phyloP scores from a whole-genome alignment of 2,797 vertebrate species.

The Agapornis canus region DNA sequence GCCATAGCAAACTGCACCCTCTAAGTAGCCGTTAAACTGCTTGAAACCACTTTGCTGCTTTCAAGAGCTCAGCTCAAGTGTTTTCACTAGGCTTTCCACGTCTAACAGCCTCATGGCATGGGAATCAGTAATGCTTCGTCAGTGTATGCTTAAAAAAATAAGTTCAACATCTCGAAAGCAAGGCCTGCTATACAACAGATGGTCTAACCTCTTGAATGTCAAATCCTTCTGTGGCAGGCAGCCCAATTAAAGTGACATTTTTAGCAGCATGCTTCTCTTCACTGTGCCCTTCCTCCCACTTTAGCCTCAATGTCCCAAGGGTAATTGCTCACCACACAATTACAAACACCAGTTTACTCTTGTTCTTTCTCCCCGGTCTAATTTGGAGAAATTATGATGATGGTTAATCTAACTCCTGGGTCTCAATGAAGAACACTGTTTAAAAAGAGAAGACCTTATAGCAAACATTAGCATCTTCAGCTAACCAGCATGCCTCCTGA shows the following conservation, averaged over 20 bases:
- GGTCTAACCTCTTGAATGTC: constrained; percentile 51
- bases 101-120: constrained; percentile 45
- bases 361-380: neutral
- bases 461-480: neutral
- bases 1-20: constrained; percentile 17
- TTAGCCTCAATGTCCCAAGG: constrained; percentile 13
- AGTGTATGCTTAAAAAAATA: neutral
- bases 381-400: constrained; percentile 21
- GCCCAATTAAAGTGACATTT: constrained; percentile 61
- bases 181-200: constrained; percentile 36
- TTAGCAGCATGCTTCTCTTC: constrained; percentile 20
- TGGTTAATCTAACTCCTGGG: constrained; percentile 18
- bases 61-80: constrained; percentile 54
- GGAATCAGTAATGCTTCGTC: constrained; percentile 41
- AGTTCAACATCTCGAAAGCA: constrained; percentile 43
- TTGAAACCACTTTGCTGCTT: constrained; percentile 59
- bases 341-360: constrained; percentile 50
- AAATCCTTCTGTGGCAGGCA: constrained; percentile 36
- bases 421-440: neutral
- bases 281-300: constrained; percentile 32
- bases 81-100: constrained; percentile 44
- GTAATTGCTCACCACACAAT: constrained; percentile 63
- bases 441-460: neutral
- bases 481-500: neutral
- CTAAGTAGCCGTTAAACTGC: constrained; percentile 28